Percentiles rank a stretch among this genome's conserved stretches.
Evolutionary conservation across 35 echinoderm and acorn worm genomes (phyloP).

Genomic region (Holothuria glaberrima): DNA sequence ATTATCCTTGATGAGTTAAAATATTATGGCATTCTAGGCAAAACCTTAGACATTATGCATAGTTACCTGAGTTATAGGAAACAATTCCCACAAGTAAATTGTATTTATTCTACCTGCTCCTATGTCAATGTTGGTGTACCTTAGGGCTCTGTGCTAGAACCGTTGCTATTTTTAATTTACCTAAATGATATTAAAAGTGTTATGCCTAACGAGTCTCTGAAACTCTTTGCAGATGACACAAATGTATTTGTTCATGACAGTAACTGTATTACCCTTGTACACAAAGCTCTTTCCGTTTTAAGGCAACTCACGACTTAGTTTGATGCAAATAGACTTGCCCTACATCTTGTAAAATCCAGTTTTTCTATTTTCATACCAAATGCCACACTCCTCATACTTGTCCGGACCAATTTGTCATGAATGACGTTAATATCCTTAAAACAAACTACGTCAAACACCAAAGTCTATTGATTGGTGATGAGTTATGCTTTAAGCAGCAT

Average conservation of each 20-base stretch:
- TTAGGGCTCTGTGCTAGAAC: slow-evolving; percentile 1
- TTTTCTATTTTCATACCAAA: slow-evolving; percentile 9
- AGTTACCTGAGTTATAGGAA: slow-evolving; percentile 29
- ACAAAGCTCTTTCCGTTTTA: slow-evolving; percentile 5
- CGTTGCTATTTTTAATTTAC: slow-evolving; percentile 18
- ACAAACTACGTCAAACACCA: slow-evolving; percentile 17
- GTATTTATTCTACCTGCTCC: background rate
- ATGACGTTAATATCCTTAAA: slow-evolving; percentile 1
- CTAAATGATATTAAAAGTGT: slow-evolving; percentile 18
- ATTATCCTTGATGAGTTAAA: slow-evolving; percentile 23
- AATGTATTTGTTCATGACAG: slow-evolving; percentile 2
- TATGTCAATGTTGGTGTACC: background rate
- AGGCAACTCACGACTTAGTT: background rate
- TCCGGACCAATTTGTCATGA: slow-evolving; percentile 8
- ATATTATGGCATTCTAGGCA: slow-evolving; percentile 11
- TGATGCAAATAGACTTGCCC: slow-evolving; percentile 7
- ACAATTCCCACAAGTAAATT: slow-evolving; percentile 7
- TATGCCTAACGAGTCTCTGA: slow-evolving; percentile 15
- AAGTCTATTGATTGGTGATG: slow-evolving; percentile 22
- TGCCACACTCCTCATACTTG: background rate
- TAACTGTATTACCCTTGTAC: background rate
- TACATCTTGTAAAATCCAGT: slow-evolving; percentile 11
- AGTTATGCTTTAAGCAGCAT: slow-evolving; percentile 1
- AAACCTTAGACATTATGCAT: slow-evolving; percentile 20
- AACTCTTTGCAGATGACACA: slow-evolving; percentile 18